A percentile compares a stretch with the other conserved stretches of the same genome.
These are phyloP conservation scores for Orthosia gracilis DNA, from an alignment of 2,888 invertebrate species.

Conservation along the genomic window DNA sequence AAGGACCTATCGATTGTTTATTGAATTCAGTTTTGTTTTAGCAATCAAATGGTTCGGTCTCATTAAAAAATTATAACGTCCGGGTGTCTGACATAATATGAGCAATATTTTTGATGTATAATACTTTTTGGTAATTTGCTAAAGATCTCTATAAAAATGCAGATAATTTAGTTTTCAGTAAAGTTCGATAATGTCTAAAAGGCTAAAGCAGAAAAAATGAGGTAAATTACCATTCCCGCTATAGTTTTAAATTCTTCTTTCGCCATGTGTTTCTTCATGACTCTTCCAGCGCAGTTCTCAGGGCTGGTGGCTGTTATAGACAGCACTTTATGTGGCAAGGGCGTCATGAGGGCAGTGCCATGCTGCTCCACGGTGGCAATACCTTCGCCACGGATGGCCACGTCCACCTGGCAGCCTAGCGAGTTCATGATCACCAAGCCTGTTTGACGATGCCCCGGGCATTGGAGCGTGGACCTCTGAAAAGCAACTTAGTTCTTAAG, in stretches of 20 bases:
- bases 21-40: too few relatives aligned
- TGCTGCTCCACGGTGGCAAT: conserved; percentile 79
- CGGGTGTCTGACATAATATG: background rate
- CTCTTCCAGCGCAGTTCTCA: conserved; percentile 80
- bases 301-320: conserved; percentile 74
- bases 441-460: conserved; percentile 83
- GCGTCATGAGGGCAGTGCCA: conserved; percentile 84
- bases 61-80: too few relatives aligned
- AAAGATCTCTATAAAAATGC: background rate
- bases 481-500: background rate
- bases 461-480: conserved; percentile 86
- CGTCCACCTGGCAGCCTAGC: conserved; percentile 90
- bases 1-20: too few relatives aligned
- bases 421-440: conserved; percentile 93
- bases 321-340: conserved; percentile 77
- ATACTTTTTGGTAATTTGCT: background rate
- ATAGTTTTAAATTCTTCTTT: conserved; percentile 77
- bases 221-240: conserved; percentile 77
- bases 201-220: background rate
- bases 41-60: too few relatives aligned
- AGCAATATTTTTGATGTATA: background rate
- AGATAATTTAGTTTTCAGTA: background rate
- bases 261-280: conserved; percentile 75
- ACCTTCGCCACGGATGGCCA: conserved; percentile 79
- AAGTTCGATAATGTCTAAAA: too few relatives aligned